A percentile compares a stretch with the other conserved stretches of the same genome.
Evolutionary conservation across 30 jellyfish, hydroid and myxozoan genomes (phyloP).

Genomic region (Chironex yamaguchii): DNA sequence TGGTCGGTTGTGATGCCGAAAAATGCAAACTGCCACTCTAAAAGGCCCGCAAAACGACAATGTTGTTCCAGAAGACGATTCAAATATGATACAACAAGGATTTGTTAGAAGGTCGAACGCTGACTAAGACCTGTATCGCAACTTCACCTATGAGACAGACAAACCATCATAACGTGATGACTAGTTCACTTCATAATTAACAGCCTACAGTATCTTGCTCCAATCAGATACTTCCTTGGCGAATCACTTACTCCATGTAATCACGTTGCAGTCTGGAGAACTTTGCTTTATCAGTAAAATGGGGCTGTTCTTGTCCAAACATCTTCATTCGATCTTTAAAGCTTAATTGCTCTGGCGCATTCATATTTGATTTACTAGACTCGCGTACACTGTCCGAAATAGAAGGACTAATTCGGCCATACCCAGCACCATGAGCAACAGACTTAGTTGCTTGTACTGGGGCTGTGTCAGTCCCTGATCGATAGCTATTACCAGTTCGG

Average conservation of each 20-base stretch:
- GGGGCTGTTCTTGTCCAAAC: conserved; percentile 65
- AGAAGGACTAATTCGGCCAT: conserved; percentile 35
- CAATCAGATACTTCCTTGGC: no score
- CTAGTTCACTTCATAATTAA: no score
- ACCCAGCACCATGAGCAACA: conserved; percentile 14
- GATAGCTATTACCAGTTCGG: background rate
- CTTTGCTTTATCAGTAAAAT: conserved; percentile 32
- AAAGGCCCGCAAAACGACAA: no score
- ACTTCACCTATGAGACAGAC: no score
- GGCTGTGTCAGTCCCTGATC: conserved; percentile 39
- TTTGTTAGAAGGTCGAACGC: no score
- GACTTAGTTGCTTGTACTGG: background rate
- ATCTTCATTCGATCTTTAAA: conserved; percentile 83
- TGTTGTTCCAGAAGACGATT: no score
- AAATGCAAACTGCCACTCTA: no score
- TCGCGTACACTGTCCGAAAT: conserved; percentile 47
- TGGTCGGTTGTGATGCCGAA: no score
- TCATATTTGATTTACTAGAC: conserved; percentile 5
- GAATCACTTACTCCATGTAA: conserved; percentile 73
- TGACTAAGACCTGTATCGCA: no score
- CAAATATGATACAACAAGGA: no score
- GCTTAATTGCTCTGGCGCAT: conserved; percentile 80
- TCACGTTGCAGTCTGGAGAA: conserved; percentile 69
- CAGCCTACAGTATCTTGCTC: no score
- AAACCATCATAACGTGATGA: no score